Evolutionary conservation across 2,888 invertebrate genomes (phyloP).

Genomic region (Micropterix aruncella): DNA sequence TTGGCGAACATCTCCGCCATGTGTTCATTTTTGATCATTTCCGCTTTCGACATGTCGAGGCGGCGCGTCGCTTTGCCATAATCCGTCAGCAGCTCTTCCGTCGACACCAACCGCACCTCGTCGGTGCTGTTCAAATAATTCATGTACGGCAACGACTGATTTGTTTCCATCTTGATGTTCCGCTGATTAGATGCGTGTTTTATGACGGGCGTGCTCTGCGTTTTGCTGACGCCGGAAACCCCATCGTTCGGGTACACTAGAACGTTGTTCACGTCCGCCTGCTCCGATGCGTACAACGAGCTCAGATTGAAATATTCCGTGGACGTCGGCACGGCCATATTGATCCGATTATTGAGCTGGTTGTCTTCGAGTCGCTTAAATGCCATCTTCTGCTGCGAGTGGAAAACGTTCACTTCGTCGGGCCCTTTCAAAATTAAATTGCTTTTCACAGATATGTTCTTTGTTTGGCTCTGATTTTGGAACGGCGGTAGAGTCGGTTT

Average conservation of each 20-base stretch:
- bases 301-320: constrained; percentile 25
- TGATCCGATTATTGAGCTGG: constrained; percentile 25
- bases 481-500: background rate
- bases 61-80: constrained; percentile 30
- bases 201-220: background rate
- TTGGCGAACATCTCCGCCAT: background rate
- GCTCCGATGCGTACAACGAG: background rate
- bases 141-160: constrained; percentile 34
- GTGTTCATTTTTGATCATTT: background rate
- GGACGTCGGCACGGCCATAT: constrained; percentile 28
- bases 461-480: constrained; percentile 18
- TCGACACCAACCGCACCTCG: constrained; percentile 23
- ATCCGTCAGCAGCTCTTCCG: constrained; percentile 22
- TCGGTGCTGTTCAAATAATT: constrained; percentile 32
- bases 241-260: constrained; percentile 22
- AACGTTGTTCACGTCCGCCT: background rate
- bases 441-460: constrained; percentile 38
- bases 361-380: constrained; percentile 30
- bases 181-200: constrained; percentile 20
- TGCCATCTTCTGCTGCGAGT: constrained; percentile 36
- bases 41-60: constrained; percentile 20
- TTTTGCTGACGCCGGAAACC: constrained; percentile 17
- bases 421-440: constrained; percentile 36
- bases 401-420: constrained; percentile 34
- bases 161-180: constrained; percentile 33